Evolutionary conservation across 2,888 invertebrate genomes (phyloP), one percentile per base, ranked within the genome.

Genomic region (Hirtodrosophila confusa): DNA sequence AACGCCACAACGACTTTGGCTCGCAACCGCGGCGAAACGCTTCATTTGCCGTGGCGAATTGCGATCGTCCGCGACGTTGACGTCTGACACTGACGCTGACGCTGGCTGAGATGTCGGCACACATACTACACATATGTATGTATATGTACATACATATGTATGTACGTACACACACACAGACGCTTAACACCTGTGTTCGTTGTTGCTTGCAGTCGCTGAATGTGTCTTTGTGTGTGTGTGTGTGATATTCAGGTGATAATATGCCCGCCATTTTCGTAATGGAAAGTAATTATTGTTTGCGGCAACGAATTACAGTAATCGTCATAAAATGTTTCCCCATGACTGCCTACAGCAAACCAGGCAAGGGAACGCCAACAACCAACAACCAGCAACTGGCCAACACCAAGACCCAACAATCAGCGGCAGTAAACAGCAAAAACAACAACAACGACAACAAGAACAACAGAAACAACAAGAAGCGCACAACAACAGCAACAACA

Each of bases 211-310:
- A 45, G 23, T 55, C 69, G 27, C 36, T 54, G 11, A 39, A 1
- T 55, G 3, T 41, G 12, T 29, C 7, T 43, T n/a, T 47, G 40
- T 74, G 43, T 76, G 74, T 75, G 47, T 88, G 80, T 88, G 75
- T 88, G 83, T 88, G 88, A 89, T 89, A 86, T 88, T 88, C 90
- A 90, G 90, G 90, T 90, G 90, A 90, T 91, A 90, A 90, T 90
- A 90, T 90, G 89, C 86, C 90, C 89, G 90, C 90, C 89, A 90
- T 90, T 90, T 90, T 88, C 89, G 88, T 90, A 90, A 90, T 90
- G 91, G 88, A 90, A 90, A 90, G 89, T 89, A 90, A 90, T 90
- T 90, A 88, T 89, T 89, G 89, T 90, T 88, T 89, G 90, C 87
- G 83, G 89, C 83, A 79, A 88, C 87, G 90, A 90, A 90, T 90